A percentile compares a stretch with the other conserved stretches of the same genome.
These are phyloP conservation scores for Sebastes schlegelii DNA, from an alignment of 2,113 vertebrate species.

Conservation along the genomic window DNA sequence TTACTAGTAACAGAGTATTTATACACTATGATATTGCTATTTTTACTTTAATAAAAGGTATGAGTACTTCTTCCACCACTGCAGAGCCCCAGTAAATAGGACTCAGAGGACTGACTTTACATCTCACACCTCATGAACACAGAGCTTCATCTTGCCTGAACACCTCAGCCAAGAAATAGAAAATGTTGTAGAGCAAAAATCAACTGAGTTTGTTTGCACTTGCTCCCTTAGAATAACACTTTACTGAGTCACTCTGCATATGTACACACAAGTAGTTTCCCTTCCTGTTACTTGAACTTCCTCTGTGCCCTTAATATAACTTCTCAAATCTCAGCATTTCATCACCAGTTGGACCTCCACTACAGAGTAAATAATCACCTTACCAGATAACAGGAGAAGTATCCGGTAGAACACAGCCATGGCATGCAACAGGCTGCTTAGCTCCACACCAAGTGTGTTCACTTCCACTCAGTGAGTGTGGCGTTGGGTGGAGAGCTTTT, in stretches of 20 bases:
- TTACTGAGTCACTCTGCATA: background rate
- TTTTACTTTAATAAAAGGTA: too few species aligned
- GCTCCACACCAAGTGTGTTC: conserved; percentile 36
- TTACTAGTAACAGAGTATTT: too few species aligned
- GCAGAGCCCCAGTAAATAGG: background rate
- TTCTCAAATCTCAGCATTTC: background rate
- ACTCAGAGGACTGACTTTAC: background rate
- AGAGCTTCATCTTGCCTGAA: too few species aligned
- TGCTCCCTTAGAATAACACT: background rate
- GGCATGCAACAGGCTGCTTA: conserved; percentile 47
- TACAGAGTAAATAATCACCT: conserved; percentile 46
- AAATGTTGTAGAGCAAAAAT: background rate
- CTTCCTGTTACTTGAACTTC: background rate
- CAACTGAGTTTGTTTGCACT: background rate
- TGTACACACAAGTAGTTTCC: background rate
- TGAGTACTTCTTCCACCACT: too few species aligned
- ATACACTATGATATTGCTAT: too few species aligned
- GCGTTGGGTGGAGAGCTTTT: conserved; percentile 56
- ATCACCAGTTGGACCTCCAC: background rate
- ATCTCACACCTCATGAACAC: background rate
- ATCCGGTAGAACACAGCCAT: conserved; percentile 72
- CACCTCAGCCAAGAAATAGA: background rate
- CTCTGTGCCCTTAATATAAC: background rate
- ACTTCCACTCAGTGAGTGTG: conserved; percentile 36
- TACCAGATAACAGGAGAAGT: conserved; percentile 81